Percentiles rank a stretch among this genome's conserved stretches.
phyloP scores from a whole-genome alignment of 2,113 vertebrate species.

The Acinonyx jubatus region DNA sequence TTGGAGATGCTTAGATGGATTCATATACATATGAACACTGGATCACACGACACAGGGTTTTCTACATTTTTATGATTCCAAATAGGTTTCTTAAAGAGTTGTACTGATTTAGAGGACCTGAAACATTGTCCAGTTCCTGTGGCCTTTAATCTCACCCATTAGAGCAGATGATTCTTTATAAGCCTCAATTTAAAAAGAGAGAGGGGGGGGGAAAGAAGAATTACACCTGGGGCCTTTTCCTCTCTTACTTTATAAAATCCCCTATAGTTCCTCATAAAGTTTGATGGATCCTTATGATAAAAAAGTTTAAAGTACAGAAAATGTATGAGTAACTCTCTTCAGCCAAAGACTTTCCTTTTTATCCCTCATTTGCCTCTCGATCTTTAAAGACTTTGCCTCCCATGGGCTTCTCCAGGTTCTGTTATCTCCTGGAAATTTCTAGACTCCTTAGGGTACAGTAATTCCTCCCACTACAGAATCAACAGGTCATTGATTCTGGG shows the following conservation, averaged over 20 bases:
- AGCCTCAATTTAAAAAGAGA: not conserved
- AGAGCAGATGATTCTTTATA: not conserved
- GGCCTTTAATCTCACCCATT: not conserved
- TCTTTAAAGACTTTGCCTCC: not conserved
- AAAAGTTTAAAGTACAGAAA: not conserved
- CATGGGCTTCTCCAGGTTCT: not conserved
- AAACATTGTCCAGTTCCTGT: accelerated
- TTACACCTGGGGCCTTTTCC: not conserved
- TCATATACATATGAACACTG: too few relatives aligned
- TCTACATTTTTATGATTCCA: not conserved
- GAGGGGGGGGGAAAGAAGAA: too few relatives aligned
- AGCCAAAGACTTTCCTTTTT: not conserved
- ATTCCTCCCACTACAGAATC: not conserved
- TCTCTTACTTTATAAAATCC: not conserved
- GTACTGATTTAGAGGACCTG: not conserved
- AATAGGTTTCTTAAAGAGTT: not conserved
- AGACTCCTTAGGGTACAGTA: not conserved
- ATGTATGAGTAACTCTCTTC: not conserved
- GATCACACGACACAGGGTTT: not conserved
- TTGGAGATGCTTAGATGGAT: not conserved
- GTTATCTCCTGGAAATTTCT: not conserved
- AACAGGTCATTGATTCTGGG: not conserved
- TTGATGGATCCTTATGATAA: not conserved
- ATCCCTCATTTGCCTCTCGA: not conserved
- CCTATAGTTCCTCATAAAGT: not conserved